Evolutionary conservation across 2,888 invertebrate species (phyloP).

Genomic region (Oxystoma pomonae): DNA sequence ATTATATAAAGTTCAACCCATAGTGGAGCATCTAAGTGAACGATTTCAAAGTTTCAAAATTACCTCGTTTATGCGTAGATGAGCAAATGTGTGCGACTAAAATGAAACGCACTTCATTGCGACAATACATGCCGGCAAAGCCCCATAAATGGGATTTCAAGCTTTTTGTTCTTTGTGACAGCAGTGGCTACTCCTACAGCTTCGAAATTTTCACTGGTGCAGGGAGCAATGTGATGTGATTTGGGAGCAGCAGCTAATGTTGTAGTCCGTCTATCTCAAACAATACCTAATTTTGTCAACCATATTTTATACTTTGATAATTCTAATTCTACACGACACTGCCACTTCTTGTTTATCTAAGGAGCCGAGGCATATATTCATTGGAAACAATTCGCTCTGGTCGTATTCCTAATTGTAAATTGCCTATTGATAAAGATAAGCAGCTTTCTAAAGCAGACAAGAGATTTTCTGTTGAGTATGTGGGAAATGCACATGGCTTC

Average conservation of each 20-base stretch:
- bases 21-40: neutral
- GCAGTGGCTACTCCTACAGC: neutral
- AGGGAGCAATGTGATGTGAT: neutral
- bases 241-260: conserved; percentile 7
- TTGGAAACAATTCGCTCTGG: neutral
- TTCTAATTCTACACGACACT: conserved; percentile 33
- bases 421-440: conserved; percentile 5
- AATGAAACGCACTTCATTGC: neutral
- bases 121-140: neutral
- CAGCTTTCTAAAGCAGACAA: neutral
- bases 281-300: conserved; percentile 12
- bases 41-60: neutral
- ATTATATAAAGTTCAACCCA: neutral
- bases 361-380: neutral
- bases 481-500: neutral
- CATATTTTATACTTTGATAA: conserved; percentile 35
- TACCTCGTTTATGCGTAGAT: neutral
- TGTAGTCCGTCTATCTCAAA: conserved; percentile 11
- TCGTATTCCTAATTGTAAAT: conserved; percentile 13
- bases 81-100: conserved; percentile 3
- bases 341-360: conserved; percentile 5
- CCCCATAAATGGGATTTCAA: conserved; percentile 2
- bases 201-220: neutral
- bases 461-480: neutral
- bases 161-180: neutral